Evolutionary conservation across 2,113 vertebrate species (phyloP).

Genomic region (Tragelaphus imberbis): DNA sequence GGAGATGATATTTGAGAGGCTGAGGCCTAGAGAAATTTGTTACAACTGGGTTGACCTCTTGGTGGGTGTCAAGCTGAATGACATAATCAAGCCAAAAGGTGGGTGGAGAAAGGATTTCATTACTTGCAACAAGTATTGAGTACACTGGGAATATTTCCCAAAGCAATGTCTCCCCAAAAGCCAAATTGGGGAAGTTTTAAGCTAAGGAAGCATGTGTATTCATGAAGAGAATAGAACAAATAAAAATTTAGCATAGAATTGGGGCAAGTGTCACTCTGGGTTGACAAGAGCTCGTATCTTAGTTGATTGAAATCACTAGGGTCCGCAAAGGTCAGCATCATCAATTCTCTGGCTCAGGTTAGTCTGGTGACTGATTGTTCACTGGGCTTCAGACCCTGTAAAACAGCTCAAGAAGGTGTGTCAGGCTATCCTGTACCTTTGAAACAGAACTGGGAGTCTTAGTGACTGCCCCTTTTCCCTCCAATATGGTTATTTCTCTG

Average conservation of each 20-base stretch:
- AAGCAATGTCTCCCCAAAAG: not conserved
- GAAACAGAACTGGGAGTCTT: not conserved
- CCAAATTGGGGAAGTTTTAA: not conserved
- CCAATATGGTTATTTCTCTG: not conserved
- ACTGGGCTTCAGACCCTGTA: not conserved
- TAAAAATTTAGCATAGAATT: not conserved
- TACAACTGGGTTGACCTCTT: not conserved
- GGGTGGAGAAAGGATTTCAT: not conserved
- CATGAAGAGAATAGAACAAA: not conserved
- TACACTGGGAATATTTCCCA: not conserved
- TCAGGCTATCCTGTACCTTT: not conserved
- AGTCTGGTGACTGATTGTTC: not conserved
- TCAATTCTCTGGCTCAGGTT: not conserved
- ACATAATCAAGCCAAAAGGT: not conserved
- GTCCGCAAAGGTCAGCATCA: not conserved
- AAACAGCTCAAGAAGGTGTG: not conserved
- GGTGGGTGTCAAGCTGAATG: not conserved
- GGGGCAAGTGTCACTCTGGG: not conserved
- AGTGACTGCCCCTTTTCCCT: not conserved
- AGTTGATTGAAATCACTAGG: not conserved
- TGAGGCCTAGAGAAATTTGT: not conserved
- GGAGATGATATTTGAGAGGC: not conserved
- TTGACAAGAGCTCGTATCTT: not conserved
- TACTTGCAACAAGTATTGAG: not conserved
- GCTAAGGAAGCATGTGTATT: not conserved